phyloP scores from a whole-genome alignment of 92 coral and sea anemone species.

The Bergia sp. region DNA sequence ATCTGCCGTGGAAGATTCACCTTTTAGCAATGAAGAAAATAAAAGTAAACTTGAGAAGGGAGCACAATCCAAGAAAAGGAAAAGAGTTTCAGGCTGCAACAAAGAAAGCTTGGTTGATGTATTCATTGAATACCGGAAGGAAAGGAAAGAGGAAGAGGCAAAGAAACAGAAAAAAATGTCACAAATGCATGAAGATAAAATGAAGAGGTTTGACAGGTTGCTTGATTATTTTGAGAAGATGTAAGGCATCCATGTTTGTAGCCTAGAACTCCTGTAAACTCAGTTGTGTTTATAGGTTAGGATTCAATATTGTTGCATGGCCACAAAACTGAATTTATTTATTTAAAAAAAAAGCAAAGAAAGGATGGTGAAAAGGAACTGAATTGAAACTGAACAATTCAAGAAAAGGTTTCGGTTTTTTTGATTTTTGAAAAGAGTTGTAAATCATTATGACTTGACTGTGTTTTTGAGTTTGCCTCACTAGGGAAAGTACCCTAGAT shows the following conservation, averaged over 20 bases:
- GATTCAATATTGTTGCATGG: constrained; percentile 1
- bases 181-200: constrained; percentile 51
- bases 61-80: neutral
- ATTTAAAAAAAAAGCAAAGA: neutral
- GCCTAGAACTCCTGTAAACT: constrained; percentile 1
- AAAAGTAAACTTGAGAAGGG: neutral
- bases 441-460: constrained; percentile 11
- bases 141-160: constrained; percentile 48
- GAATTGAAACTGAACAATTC: neutral
- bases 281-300: constrained; percentile 17
- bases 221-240: constrained; percentile 46
- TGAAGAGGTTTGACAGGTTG: constrained; percentile 51
- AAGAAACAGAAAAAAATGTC: constrained; percentile 40
- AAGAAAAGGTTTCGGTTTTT: neutral
- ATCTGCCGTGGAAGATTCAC: constrained; percentile 25
- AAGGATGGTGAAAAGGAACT: neutral
- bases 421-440: constrained; percentile 7
- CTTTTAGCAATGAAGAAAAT: neutral
- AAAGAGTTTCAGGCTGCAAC: constrained; percentile 16
- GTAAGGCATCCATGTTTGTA: neutral
- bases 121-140: constrained; percentile 40
- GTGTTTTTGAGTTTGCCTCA: neutral
- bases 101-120: constrained; percentile 44
- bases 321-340: constrained; percentile 17
- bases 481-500: neutral